phyloP scores from a whole-genome alignment of 2,797 vertebrate genomes.

The Schizothorax lantsangensis region DNA sequence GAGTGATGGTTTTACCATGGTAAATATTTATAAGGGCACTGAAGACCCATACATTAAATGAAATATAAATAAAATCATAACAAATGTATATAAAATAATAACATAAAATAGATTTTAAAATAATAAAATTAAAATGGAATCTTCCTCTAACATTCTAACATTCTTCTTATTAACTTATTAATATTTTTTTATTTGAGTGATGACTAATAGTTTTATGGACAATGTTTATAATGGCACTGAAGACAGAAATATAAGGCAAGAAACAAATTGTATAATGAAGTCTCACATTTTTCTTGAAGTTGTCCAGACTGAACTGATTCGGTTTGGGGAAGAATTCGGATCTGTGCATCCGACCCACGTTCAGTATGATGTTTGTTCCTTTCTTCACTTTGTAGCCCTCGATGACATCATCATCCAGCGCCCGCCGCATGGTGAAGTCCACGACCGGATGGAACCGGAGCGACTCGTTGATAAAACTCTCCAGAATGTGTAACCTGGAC shows the following conservation, averaged over 20 bases:
- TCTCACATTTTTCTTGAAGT: conserved; percentile 92
- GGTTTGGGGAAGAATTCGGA: conserved; percentile 89
- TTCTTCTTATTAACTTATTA: background rate
- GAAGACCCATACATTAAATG: background rate
- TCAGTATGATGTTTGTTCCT: conserved; percentile 95
- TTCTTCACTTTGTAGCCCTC: conserved; percentile 90
- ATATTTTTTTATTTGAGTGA: background rate
- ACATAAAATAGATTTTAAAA: background rate
- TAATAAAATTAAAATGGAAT: background rate
- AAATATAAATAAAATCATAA: background rate
- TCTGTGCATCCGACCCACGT: conserved; percentile 90
- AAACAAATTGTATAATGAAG: background rate
- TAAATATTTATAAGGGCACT: background rate
- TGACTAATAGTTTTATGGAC: background rate
- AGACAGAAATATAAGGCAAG: background rate
- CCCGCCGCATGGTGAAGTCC: conserved; percentile 90
- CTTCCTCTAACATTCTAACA: background rate
- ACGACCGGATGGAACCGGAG: conserved; percentile 93
- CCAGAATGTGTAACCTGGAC: conserved; percentile 82
- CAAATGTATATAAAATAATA: too few species aligned
- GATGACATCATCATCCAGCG: conserved; percentile 89
- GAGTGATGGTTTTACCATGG: background rate
- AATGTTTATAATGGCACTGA: background rate
- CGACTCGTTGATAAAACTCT: conserved; percentile 91
- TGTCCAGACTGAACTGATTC: conserved; percentile 89